Base-by-base conservation (phyloP, 2,888 invertebrate genomes). In the Ypsolopha sequella region DNA sequence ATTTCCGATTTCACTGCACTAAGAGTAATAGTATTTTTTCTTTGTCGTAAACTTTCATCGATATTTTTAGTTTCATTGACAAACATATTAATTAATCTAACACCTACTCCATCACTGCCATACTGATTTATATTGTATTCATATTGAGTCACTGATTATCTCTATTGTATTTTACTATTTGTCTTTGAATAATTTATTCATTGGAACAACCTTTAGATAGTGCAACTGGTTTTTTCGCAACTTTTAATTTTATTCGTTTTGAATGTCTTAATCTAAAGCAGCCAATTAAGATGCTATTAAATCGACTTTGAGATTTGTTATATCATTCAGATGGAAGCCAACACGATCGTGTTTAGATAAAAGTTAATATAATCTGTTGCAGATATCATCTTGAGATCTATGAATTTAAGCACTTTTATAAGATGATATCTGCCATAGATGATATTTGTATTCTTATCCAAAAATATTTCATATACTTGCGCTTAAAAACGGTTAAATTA, bases 201-300 rank as follows among this genome's bases (percentile, higher is more conserved):
- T 46, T 11, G 24, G 2, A 24, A 24, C 24, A 2, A 24, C 24
- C 35, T 38, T 14, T n/a, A 45, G 38, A 44, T 52, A 54, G 52
- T 46, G 53, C 48, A 53, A 54, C 53, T 50, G 53, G 51, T 50
- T 53, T 51, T 56, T 58, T 60, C 57, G 52, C 55, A 60, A 62
- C 53, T 14, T 24, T 52, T 53, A 53, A 47, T 53, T 56, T 58
- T 58, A 55, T 55, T 57, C 57, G 56, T 57, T 60, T 56, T 56
- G 57, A 62, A 63, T 62, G 62, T 58, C 58, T 55, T 59, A 55
- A 63, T 60, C 56, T 55, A 56, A 62, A 61, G 58, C n/a, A 51
- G 56, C 54, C 55, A 52, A 56, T 60, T 59, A 59, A 58, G 51
- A 54, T 46, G 54, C 56, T 51, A 58, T 64, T 59, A 56, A 3